phyloP scores from a whole-genome alignment of 2,888 invertebrate genomes.

The Augiades crinisus region DNA sequence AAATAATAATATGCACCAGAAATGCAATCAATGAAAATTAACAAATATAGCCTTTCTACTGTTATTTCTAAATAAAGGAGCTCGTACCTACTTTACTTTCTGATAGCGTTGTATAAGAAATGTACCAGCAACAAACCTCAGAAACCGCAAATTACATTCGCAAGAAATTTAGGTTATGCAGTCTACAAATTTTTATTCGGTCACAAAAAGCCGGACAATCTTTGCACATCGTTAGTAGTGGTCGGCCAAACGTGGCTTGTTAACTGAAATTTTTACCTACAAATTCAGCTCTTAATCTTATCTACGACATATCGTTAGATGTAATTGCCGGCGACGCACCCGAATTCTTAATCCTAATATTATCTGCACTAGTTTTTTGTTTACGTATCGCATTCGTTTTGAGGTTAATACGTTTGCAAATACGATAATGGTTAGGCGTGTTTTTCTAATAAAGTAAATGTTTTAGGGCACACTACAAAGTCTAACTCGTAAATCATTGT shows the following conservation, averaged over 20 bases:
- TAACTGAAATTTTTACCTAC: conserved; percentile 1
- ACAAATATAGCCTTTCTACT: too few species aligned
- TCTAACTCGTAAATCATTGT: neutral
- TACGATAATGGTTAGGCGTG: conserved; percentile 35
- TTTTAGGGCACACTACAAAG: neutral
- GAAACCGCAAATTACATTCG: neutral
- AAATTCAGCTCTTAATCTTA: conserved; percentile 15
- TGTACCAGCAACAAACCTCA: too few species aligned
- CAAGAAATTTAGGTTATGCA: conserved; percentile 2
- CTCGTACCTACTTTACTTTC: too few species aligned
- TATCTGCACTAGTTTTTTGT: conserved; percentile 40
- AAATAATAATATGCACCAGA: too few species aligned
- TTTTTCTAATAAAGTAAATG: neutral
- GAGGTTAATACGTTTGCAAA: conserved; percentile 44
- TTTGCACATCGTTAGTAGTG: neutral
- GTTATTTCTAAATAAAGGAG: too few species aligned
- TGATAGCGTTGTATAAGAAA: too few species aligned
- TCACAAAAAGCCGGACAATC: neutral
- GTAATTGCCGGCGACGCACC: conserved; percentile 62
- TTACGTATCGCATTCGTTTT: conserved; percentile 39
- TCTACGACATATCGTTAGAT: conserved; percentile 30
- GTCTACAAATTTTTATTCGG: neutral
- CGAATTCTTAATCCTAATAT: conserved; percentile 44
- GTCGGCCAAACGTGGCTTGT: neutral
- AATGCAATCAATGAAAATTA: too few species aligned